Percentiles rank a stretch among this genome's conserved stretches.
Evolutionary conservation across 2,888 invertebrate species (phyloP).

Genomic region (Andrena dorsata): DNA sequence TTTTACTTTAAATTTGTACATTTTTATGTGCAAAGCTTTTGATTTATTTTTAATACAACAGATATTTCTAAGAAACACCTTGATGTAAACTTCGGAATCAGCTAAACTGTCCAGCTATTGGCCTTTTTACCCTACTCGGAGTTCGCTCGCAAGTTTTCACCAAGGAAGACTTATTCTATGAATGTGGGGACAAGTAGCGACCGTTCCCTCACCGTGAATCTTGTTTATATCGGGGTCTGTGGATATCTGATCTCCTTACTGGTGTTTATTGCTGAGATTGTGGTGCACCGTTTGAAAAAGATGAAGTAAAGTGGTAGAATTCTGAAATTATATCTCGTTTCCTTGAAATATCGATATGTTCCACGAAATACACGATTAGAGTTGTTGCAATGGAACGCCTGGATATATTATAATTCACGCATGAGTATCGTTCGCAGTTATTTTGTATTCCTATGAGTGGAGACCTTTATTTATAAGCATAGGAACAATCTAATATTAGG

Average conservation of each 20-base stretch:
- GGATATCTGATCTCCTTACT: slow-evolving; percentile 2
- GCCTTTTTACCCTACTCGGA: too few relatives aligned
- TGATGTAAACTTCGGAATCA: too few relatives aligned
- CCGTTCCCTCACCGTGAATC: not conserved
- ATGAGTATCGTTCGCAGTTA: not conserved
- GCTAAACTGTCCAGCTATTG: too few relatives aligned
- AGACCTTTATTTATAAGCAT: slow-evolving; percentile 20
- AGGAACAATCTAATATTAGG: slow-evolving; percentile 53
- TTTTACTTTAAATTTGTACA: too few relatives aligned
- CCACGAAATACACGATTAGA: not conserved
- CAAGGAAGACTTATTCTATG: not conserved
- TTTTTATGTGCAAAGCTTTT: too few relatives aligned
- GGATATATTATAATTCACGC: not conserved
- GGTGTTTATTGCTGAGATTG: not conserved
- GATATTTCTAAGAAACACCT: too few relatives aligned
- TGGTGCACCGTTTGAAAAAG: not conserved
- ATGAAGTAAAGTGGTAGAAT: not conserved
- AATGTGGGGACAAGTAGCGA: not conserved
- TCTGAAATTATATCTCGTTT: not conserved
- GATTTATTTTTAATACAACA: too few relatives aligned
- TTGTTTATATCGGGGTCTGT: not conserved
- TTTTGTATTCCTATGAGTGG: not conserved
- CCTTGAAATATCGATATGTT: not conserved
- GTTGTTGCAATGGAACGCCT: too few relatives aligned
- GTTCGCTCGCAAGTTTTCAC: fast-evolving